Evolutionary conservation across 2,888 invertebrate genomes (phyloP), one percentile per base, ranked within the genome.

Genomic region (Neoaliturus tenellus): DNA sequence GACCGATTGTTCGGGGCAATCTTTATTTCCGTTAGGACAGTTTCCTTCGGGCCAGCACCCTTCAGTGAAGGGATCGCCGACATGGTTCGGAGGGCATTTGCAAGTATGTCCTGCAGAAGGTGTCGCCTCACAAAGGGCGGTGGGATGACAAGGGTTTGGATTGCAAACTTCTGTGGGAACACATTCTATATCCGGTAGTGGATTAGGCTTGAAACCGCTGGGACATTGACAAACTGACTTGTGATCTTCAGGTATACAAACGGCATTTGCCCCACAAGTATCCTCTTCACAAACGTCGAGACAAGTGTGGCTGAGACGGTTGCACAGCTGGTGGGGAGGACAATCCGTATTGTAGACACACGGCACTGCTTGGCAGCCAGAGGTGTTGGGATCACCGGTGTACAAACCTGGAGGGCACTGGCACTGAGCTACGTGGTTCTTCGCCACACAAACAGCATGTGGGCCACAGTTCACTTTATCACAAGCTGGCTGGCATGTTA

Each of bases 311-410:
- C 95, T 95, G 89, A 97, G 91, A 81, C 97, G 93, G 89, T 98
- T 95, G 89, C 98, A 98, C 81, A 96, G 91, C 89, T 97, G 95
- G 83, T 94, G 93, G 0, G 94, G 91, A 41, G 95, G 95, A 89
- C 97, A 97, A 89, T 97, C 97, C 73, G 94, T 93, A 89, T 97
- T 97, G 89, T 97, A 97, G 48, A 97, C 96, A 89, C 97, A 97
- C 3, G 96, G 95, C 6, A 97, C 96, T 83, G 94, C 93, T 90
- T 94, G 93, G 89, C 97, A 96, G 81, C 97, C 97, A 84, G 93
- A 92, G 84, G 92, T 91, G 89, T 95, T 95, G 0, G 98, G 97
- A 91, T 98, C 95, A 2, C 98, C 98, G 12, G 96, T 95, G 89
- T 94, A 98, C 0, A 96, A 94, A 23, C 98, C 98, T 8, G 96